Base-by-base conservation (phyloP, 2,888 invertebrate species). In the Dorcus hopei region DNA sequence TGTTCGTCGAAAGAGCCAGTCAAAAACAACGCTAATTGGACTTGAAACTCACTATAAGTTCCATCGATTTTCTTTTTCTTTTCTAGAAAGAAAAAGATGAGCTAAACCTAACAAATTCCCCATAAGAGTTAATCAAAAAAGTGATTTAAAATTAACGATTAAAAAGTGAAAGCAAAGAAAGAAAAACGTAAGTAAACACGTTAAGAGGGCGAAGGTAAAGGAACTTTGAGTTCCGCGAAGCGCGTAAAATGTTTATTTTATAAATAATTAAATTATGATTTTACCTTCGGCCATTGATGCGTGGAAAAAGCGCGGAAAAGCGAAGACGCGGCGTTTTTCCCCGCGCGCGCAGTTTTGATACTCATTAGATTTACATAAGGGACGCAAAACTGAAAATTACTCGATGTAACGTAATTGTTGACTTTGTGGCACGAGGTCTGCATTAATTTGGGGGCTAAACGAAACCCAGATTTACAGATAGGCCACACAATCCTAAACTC, bases 401-500 rank as follows among this genome's bases (percentile, higher is more conserved):
- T 59, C 54, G 54, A 57, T 62, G 66, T 67, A 63, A 63, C 64
- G 65, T 66, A 67, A 68, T 65, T 69, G 70, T 71, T 70, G 68
- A 70, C 69, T 70, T 67, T 68, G 64, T 64, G 70, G 60, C 65
- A 65, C 70, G 64, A 66, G 67, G 69, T 66, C 68, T 70, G 71
- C 71, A 74, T 72, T 74, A 73, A 73, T 74, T 70, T 70, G 61
- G 62, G 64, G 65, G 72, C 70, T 73, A 69, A 72, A 70, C 69
- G 68, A 66, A 71, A 68, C 69, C 66, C 63, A 71, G 74, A 74
- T 74, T 69, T 70, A 64, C 66, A 70, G 74, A 74, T 74, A 74
- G 72, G 66, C 72, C 72, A 74, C 73, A 73, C 71, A 68, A 66
- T 72, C 67, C 62, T 49, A 57, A 58, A 59, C 57, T 58, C 57